These are phyloP conservation scores for Hypolimnas misippus DNA, from an alignment of 2,888 invertebrate genomes.

Conservation along the genomic window DNA sequence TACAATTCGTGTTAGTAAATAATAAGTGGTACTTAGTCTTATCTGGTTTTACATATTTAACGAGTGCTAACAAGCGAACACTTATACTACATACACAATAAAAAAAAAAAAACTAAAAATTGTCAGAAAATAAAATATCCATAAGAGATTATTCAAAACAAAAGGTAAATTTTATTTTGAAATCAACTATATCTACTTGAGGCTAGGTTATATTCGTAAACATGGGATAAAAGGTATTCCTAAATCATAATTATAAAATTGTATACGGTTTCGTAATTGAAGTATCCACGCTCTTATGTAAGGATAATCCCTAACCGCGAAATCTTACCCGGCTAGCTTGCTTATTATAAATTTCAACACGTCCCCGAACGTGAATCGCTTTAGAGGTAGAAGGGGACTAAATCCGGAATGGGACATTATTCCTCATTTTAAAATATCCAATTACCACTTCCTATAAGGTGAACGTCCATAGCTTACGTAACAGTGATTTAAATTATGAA, in stretches of 20 bases:
- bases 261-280: slow-evolving; percentile 17
- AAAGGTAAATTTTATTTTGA: too few species aligned
- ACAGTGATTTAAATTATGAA: background rate
- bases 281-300: slow-evolving; percentile 15
- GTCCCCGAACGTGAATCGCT: slow-evolving; percentile 2
- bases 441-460: slow-evolving; percentile 3
- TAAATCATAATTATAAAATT: slow-evolving; percentile 9
- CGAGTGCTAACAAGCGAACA: background rate
- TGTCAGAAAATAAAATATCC: background rate
- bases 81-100: background rate
- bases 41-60: too few species aligned
- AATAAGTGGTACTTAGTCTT: background rate
- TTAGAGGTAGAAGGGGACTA: slow-evolving; percentile 8
- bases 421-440: slow-evolving; percentile 6
- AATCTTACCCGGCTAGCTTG: slow-evolving; percentile 26
- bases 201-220: too few species aligned
- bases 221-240: background rate
- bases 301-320: slow-evolving; percentile 23
- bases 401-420: slow-evolving; percentile 5
- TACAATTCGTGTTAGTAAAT: background rate
- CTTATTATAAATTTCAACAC: slow-evolving; percentile 31
- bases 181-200: too few species aligned
- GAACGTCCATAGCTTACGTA: background rate
- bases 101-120: background rate
- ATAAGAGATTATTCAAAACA: too few species aligned